phyloP scores from a whole-genome alignment of 1,140 invertebrate genomes.

The Apis cerana region DNA sequence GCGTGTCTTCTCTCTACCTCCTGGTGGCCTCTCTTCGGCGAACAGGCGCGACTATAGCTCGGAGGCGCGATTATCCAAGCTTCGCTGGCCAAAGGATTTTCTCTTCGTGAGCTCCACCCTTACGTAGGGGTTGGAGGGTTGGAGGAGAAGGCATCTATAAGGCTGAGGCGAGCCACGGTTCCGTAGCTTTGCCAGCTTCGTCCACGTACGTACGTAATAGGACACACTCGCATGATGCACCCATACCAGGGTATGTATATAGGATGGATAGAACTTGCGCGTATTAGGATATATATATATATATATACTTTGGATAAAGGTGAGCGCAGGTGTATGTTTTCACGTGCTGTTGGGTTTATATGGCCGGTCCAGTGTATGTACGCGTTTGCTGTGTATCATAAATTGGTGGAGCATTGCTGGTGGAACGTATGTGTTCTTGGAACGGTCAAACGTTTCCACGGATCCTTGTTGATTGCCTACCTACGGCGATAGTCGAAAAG shows the following conservation, averaged over 20 bases:
- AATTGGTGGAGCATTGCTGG: constrained; percentile 52
- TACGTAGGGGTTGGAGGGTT: constrained; percentile 36
- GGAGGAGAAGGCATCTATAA: constrained; percentile 35
- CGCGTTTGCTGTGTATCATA: constrained; percentile 53
- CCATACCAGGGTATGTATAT: neutral
- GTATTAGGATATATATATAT: too few relatives aligned
- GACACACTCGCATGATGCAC: too few relatives aligned
- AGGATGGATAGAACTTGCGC: neutral
- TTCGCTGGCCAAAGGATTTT: constrained; percentile 79
- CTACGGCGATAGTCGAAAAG: constrained; percentile 44
- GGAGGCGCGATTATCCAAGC: constrained; percentile 77
- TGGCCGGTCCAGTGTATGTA: too few relatives aligned
- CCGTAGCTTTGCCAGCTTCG: constrained; percentile 21
- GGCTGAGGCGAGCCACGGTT: constrained; percentile 28
- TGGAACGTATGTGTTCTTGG: constrained; percentile 39
- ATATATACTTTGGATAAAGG: neutral
- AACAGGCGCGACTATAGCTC: constrained; percentile 67
- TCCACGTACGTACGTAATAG: neutral
- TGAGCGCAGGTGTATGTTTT: neutral
- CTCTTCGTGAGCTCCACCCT: constrained; percentile 66
- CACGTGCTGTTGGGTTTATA: neutral
- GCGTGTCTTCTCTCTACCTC: constrained; percentile 57
- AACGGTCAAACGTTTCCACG: constrained; percentile 29
- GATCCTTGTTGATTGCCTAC: constrained; percentile 34
- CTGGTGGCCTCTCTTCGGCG: constrained; percentile 29